A percentile compares a stretch with the other conserved stretches of the same genome.
These are phyloP conservation scores for Callimorpha dominula DNA, from an alignment of 2,888 invertebrate genomes.

Conservation along the genomic window DNA sequence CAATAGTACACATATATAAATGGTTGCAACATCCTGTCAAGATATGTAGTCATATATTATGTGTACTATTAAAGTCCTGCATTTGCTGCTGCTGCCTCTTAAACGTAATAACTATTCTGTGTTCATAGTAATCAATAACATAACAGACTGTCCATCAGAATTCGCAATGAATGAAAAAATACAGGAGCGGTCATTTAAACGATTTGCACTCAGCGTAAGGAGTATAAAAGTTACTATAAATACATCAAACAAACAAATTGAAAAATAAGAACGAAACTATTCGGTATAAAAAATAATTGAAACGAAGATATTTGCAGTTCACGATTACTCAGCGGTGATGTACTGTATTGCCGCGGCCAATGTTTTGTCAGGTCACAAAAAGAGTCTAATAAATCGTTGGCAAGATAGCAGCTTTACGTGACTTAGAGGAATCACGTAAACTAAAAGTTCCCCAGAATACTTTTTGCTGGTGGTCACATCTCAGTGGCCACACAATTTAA, in stretches of 20 bases:
- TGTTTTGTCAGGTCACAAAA: slow-evolving; percentile 1
- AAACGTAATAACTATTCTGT: too few species aligned
- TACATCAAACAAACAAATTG: too few species aligned
- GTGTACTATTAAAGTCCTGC: background rate
- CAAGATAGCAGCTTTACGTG: background rate
- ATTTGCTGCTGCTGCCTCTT: too few species aligned
- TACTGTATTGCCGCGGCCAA: background rate
- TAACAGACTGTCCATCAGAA: too few species aligned
- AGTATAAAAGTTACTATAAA: too few species aligned
- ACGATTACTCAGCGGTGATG: background rate
- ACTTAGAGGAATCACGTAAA: background rate
- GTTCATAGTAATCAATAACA: background rate
- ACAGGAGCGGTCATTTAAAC: background rate
- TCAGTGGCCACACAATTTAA: background rate
- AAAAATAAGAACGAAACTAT: background rate
- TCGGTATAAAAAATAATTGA: background rate
- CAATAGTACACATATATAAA: too few species aligned
- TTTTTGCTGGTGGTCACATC: background rate
- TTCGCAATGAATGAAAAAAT: too few species aligned
- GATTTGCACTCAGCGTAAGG: background rate
- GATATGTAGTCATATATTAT: too few species aligned
- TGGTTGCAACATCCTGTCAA: too few species aligned
- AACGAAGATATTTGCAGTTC: background rate
- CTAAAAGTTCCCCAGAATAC: background rate
- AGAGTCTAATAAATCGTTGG: background rate